These are phyloP conservation scores for Heliconius himera DNA, from an alignment of 1,140 invertebrate genomes.

Conservation along the genomic window DNA sequence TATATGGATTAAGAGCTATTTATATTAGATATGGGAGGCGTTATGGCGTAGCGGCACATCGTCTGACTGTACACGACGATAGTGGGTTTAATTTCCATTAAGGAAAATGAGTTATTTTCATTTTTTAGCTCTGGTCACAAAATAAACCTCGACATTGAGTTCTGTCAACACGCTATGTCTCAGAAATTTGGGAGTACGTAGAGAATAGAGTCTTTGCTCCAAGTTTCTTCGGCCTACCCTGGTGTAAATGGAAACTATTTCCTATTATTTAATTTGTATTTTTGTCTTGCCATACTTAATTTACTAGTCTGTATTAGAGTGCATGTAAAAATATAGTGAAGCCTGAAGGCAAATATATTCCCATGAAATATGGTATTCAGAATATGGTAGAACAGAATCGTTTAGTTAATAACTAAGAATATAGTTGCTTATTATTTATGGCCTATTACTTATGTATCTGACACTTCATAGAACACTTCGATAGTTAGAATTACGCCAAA, in stretches of 20 bases:
- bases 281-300: background rate
- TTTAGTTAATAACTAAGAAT: constrained; percentile 49
- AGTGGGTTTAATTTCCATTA: too few relatives aligned
- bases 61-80: too few relatives aligned
- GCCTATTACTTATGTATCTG: constrained; percentile 27
- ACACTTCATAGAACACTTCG: constrained; percentile 16
- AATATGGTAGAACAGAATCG: constrained; percentile 47
- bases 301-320: constrained; percentile 38
- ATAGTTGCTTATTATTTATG: constrained; percentile 36
- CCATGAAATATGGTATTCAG: constrained; percentile 59
- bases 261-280: background rate
- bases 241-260: background rate
- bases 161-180: too few relatives aligned
- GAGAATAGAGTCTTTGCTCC: too few relatives aligned
- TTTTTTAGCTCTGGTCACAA: too few relatives aligned
- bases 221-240: too few relatives aligned
- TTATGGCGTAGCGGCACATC: too few relatives aligned
- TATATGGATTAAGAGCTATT: background rate
- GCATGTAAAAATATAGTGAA: constrained; percentile 64
- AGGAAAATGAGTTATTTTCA: too few relatives aligned
- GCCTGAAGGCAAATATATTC: constrained; percentile 63
- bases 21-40: too few relatives aligned
- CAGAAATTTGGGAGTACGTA: too few relatives aligned
- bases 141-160: too few relatives aligned
- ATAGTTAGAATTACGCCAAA: background rate